Base-by-base conservation (phyloP, 2,113 vertebrate species). In the Picathartes gymnocephalus region DNA sequence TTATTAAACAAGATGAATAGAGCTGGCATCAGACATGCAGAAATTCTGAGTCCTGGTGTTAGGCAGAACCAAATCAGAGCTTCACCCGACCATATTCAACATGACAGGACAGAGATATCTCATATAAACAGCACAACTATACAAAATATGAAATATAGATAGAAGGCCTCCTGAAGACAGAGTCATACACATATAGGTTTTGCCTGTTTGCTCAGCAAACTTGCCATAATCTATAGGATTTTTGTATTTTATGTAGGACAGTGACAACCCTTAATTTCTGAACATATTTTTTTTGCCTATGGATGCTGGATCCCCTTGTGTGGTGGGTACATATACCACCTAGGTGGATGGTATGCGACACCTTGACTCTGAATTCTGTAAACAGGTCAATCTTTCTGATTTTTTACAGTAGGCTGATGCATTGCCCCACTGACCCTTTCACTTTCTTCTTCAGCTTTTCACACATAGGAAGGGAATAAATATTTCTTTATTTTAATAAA, bases 121-220 rank as follows among this genome's bases (percentile, higher is more conserved):
- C 23, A 48, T 53, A 57, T 54, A 76, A 96, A 71, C 69, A 82
- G 57, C 65, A 61, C 45, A 64, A 40, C 22, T 28, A 47, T 35
- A 31, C 22, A 60, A 62, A 91, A 69, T 53, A 60, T 12, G 39
- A 81, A 93, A 80, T 61, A 28, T 1, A 73, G 45, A 64, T 22
- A 2, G 10, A 61, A 81, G 31, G 16, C 28, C 8, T 86, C 48
- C 28, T 64, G 30, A 66, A 89, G 30, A 88, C 7, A 31, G 33
- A 82, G 10, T 86, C 15, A 42, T 25, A 64, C 24, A 33, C 31
- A 44, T 7, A 13, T 0, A 30, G 23, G 15, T 18, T 70, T 87
- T 73, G 28, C 15, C 18, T 61, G 87, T 96, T 95, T 96, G 40
- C 71, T 88, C n/a, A 40, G 50, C 42, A 96, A 92, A 94, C 18